Conservation (phyloP, 2,888 invertebrate genomes). For the Thera obeliscata region DNA sequence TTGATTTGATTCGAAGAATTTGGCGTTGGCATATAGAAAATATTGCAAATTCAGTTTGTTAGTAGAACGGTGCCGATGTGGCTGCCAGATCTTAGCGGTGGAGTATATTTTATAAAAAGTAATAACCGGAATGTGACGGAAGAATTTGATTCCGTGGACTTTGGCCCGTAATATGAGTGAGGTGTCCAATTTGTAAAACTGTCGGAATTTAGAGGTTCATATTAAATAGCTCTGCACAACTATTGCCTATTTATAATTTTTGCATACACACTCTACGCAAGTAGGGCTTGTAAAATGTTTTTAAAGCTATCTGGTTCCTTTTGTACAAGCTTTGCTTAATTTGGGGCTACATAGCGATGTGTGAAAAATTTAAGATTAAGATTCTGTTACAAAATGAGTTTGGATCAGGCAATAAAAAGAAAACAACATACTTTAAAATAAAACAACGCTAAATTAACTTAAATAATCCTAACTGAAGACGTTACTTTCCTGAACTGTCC, state of each 20-base stretch:
- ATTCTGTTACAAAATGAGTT: no score
- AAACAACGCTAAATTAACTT: neutral
- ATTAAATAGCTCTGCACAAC: no score
- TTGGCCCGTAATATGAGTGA: no score
- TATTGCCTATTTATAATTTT: no score
- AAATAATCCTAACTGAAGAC: constrained; percentile 20
- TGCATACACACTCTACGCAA: no score
- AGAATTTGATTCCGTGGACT: neutral
- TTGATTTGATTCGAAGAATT: constrained; percentile 74
- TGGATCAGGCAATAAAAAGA: no score
- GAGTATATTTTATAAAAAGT: neutral
- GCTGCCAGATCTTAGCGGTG: constrained; percentile 22
- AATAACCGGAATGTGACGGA: neutral
- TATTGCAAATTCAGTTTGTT: constrained; percentile 66
- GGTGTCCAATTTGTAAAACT: no score
- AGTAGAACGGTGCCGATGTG: constrained; percentile 42
- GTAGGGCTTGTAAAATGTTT: no score
- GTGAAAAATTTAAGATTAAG: neutral
- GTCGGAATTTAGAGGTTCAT: no score
- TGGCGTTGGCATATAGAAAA: constrained; percentile 60
- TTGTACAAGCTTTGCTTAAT: no score
- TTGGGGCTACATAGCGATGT: no score
- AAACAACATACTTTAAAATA: neutral
- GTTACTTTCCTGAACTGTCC: constrained; percentile 34
- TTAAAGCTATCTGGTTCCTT: no score